Conservation (phyloP, 2,113 vertebrate species). For the Mixornis gularis region DNA sequence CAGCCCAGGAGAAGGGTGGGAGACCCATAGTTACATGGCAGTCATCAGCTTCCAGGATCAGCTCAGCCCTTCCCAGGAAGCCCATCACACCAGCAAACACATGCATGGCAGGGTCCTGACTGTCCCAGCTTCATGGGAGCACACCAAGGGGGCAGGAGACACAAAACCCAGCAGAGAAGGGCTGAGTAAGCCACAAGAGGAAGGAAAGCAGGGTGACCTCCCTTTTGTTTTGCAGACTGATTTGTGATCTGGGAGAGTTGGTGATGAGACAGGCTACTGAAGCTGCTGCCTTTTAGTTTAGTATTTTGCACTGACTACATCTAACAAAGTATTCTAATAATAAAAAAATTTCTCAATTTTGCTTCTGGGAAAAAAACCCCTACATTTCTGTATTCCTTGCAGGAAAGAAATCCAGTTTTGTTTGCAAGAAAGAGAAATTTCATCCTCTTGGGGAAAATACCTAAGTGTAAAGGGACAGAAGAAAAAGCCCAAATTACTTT, state of each 20-base stretch:
- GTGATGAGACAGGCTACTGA: neutral
- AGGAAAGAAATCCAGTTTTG: constrained; percentile 9
- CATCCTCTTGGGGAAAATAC: neutral
- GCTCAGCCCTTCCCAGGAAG: neutral
- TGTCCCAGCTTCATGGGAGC: neutral
- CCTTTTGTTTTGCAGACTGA: neutral
- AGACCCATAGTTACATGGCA: accelerated
- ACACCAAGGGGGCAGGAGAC: accelerated
- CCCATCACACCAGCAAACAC: accelerated
- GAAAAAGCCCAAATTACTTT: constrained; percentile 33
- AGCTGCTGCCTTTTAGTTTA: neutral
- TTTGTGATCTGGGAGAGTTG: neutral
- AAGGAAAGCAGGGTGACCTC: neutral
- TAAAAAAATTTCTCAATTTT: neutral
- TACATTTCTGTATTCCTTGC: neutral
- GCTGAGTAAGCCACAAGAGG: neutral
- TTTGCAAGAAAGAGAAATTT: constrained; percentile 19
- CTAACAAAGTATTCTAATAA: neutral
- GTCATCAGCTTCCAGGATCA: accelerated
- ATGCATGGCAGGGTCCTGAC: accelerated
- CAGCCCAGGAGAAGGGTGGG: accelerated
- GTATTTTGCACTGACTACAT: neutral
- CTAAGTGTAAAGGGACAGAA: constrained; percentile 32
- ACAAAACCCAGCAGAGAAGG: neutral
- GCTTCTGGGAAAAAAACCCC: neutral